phyloP scores from a whole-genome alignment of 37 sponge, comb jelly and placozoan species.

The Beroe forskalii region DNA sequence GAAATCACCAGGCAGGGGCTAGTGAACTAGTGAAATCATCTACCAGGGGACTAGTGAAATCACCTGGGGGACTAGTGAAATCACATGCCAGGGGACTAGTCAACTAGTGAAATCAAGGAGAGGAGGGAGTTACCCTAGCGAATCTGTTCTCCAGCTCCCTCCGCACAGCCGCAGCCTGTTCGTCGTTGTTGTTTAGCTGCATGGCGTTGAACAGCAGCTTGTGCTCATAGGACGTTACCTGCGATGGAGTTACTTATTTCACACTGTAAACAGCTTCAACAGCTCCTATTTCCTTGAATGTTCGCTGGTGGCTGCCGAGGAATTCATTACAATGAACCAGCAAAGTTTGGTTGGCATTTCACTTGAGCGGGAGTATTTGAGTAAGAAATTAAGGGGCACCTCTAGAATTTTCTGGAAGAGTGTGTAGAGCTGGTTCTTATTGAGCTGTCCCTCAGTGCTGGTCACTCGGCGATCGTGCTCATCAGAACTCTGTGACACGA shows the following conservation, averaged over 20 bases:
- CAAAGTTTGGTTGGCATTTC: too few species aligned
- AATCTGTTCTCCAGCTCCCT: slow-evolving; percentile 22
- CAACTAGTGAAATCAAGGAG: not conserved
- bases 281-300: too few species aligned
- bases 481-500: slow-evolving; percentile 31
- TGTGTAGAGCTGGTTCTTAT: slow-evolving; percentile 61
- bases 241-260: too few species aligned
- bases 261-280: too few species aligned
- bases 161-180: slow-evolving; percentile 31
- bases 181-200: slow-evolving; percentile 44
- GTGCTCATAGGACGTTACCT: slow-evolving; percentile 21
- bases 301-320: too few species aligned
- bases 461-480: slow-evolving; percentile 19
- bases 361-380: too few species aligned
- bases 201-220: slow-evolving; percentile 31
- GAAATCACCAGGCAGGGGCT: too few species aligned
- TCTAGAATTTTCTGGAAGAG: slow-evolving; percentile 54
- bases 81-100: not conserved
- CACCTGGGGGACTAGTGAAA: too few species aligned
- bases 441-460: slow-evolving; percentile 43
- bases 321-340: too few species aligned
- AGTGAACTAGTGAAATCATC: too few species aligned
- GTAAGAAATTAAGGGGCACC: too few species aligned
- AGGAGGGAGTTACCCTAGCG: not conserved
- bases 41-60: too few species aligned